Conservation (phyloP, 92 coral and sea anemone species). For the Pocillopora grandis region DNA sequence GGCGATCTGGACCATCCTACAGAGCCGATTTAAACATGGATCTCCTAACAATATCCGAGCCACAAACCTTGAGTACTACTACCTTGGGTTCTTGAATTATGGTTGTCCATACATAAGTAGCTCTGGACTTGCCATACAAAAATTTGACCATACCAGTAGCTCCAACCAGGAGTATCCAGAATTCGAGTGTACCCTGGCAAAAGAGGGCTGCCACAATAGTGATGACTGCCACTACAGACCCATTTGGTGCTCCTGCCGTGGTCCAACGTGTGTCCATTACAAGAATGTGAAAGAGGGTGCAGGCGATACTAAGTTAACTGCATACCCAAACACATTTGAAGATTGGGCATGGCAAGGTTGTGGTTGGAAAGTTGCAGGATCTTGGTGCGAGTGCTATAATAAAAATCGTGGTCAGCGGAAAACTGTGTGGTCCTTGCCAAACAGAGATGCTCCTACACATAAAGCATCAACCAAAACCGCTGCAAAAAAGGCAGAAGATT, state of each 20-base stretch:
- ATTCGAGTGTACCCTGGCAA: background rate
- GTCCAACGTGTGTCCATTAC: background rate
- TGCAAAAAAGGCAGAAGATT: no score
- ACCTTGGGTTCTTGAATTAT: background rate
- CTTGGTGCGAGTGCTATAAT: constrained; percentile 11
- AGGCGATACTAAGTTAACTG: background rate
- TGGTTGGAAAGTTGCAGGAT: constrained; percentile 11
- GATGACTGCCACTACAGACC: background rate
- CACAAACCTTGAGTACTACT: constrained; percentile 1
- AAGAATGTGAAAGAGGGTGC: background rate
- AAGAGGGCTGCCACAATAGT: background rate
- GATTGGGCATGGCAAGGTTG: constrained; percentile 25
- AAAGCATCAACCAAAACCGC: no score
- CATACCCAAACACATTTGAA: background rate
- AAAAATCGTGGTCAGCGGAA: background rate
- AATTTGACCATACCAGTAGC: background rate
- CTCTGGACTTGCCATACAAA: background rate
- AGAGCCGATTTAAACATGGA: background rate
- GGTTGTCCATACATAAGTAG: background rate
- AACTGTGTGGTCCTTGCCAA: background rate
- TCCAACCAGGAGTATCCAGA: background rate
- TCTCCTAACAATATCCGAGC: constrained; percentile 1
- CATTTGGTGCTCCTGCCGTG: constrained; percentile 1
- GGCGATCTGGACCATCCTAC: constrained; percentile 45
- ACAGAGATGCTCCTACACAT: background rate